These are phyloP conservation scores for Hoplias malabaricus DNA, from an alignment of 2,113 vertebrate species.

Conservation along the genomic window DNA sequence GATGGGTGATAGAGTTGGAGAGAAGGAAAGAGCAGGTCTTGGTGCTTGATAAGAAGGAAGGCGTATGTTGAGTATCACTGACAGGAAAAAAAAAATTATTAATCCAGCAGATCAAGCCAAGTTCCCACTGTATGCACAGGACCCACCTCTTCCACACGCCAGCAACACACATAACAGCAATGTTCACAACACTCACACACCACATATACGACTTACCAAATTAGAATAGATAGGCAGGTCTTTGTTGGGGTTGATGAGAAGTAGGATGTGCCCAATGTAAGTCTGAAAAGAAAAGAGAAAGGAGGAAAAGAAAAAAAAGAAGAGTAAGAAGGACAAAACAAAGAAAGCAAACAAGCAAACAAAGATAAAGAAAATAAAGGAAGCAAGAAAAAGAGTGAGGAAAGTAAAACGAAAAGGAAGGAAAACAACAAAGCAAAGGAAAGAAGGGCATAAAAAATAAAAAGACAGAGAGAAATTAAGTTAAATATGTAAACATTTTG, in stretches of 20 bases:
- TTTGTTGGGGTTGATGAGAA: slow-evolving; percentile 94
- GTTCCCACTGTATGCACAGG: slow-evolving; percentile 51
- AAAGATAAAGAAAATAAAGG: background rate
- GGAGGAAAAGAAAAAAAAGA: background rate
- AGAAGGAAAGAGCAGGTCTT: background rate
- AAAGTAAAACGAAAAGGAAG: too few species aligned
- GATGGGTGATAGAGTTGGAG: background rate
- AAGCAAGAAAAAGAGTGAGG: background rate
- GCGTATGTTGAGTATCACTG: slow-evolving; percentile 56
- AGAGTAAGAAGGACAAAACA: background rate
- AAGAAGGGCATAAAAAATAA: background rate
- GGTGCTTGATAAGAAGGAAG: slow-evolving; percentile 6
- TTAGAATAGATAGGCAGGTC: slow-evolving; percentile 93
- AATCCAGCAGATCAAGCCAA: slow-evolving; percentile 60
- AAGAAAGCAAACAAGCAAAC: background rate
- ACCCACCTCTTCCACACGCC: slow-evolving; percentile 45
- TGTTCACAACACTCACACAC: background rate
- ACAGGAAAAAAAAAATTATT: slow-evolving; percentile 73
- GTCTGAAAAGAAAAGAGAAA: slow-evolving; percentile 76
- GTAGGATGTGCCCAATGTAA: slow-evolving; percentile 90
- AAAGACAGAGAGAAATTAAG: background rate
- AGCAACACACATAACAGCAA: slow-evolving; percentile 4
- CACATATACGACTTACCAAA: slow-evolving; percentile 76
- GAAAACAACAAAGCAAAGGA: too few species aligned
- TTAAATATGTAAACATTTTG: too few species aligned